Percentiles rank a stretch among this genome's conserved stretches.
phyloP scores from a whole-genome alignment of 2,797 vertebrate species.

The Lepidocolaptes lacrymiger region DNA sequence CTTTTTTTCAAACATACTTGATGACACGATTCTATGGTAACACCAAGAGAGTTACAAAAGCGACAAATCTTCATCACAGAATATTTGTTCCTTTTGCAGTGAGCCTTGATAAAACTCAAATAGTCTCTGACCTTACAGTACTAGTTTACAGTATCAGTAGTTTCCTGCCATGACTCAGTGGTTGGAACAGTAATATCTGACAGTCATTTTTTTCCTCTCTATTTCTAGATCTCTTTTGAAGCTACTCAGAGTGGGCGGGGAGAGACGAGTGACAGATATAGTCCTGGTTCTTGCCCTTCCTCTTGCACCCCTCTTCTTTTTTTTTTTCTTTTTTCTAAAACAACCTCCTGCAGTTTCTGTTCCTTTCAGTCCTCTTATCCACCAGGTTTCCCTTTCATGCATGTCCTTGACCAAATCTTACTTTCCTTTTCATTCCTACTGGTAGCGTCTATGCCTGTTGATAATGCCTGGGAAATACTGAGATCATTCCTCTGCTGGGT shows the following conservation, averaged over 20 bases:
- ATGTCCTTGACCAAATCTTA: neutral
- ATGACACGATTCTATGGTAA: neutral
- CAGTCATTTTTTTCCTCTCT: conserved; percentile 47
- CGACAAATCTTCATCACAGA: neutral
- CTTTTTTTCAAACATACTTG: neutral
- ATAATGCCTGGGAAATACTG: conserved; percentile 48
- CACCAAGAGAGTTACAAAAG: neutral
- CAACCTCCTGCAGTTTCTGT: neutral
- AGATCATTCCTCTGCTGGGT: neutral
- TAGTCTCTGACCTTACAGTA: conserved; percentile 46
- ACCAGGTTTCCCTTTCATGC: neutral
- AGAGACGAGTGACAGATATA: conserved; percentile 36
- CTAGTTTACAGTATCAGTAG: conserved; percentile 62
- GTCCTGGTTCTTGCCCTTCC: conserved; percentile 34
- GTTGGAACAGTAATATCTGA: conserved; percentile 68
- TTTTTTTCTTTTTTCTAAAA: neutral
- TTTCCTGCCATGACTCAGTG: conserved; percentile 71
- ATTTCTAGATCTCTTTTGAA: conserved; percentile 64
- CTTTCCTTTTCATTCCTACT: neutral
- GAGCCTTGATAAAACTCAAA: conserved; percentile 14
- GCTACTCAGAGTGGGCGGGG: conserved; percentile 31
- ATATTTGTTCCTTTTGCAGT: neutral
- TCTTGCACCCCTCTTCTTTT: neutral
- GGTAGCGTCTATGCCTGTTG: neutral
- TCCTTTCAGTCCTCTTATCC: neutral